Conservation (phyloP, 1,140 invertebrate genomes). For the Propsilocerus akamusi region DNA sequence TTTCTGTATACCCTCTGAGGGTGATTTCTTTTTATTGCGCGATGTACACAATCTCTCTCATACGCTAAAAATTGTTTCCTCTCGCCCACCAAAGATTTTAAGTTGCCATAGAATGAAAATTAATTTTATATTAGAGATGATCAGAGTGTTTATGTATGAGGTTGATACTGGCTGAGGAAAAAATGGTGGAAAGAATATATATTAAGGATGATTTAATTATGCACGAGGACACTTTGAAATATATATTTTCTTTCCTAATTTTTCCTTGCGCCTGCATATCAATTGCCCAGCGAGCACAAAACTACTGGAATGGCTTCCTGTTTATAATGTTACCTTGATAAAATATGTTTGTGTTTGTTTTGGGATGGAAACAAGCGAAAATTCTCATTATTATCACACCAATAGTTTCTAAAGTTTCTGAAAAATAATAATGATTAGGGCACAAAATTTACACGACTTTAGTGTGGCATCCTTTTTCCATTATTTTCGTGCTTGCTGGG, state of each 20-base stretch:
- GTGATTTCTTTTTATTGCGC: too few relatives aligned
- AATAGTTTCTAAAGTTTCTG: too few relatives aligned
- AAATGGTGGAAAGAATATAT: neutral
- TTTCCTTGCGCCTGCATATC: neutral
- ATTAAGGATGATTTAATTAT: neutral
- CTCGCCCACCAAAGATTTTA: neutral
- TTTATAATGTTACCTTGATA: neutral
- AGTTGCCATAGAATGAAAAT: neutral
- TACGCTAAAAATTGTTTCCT: too few relatives aligned
- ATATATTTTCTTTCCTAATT: neutral
- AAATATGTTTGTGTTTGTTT: too few relatives aligned
- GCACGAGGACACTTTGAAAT: neutral
- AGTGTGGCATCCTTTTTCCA: neutral
- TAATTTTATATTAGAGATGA: neutral
- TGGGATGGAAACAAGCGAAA: too few relatives aligned
- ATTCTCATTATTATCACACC: too few relatives aligned
- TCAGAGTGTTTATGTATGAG: conserved; percentile 2
- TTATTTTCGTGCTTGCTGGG: conserved; percentile 3
- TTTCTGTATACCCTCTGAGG: too few relatives aligned
- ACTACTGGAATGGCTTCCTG: neutral
- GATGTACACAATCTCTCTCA: too few relatives aligned
- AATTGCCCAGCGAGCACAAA: neutral
- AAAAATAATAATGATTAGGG: too few relatives aligned
- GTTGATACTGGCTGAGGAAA: neutral
- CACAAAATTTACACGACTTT: too few relatives aligned